Evolutionary conservation across 2,797 vertebrate genomes (phyloP), one percentile per base, ranked within the genome.

Genomic region (Sparus aurata): DNA sequence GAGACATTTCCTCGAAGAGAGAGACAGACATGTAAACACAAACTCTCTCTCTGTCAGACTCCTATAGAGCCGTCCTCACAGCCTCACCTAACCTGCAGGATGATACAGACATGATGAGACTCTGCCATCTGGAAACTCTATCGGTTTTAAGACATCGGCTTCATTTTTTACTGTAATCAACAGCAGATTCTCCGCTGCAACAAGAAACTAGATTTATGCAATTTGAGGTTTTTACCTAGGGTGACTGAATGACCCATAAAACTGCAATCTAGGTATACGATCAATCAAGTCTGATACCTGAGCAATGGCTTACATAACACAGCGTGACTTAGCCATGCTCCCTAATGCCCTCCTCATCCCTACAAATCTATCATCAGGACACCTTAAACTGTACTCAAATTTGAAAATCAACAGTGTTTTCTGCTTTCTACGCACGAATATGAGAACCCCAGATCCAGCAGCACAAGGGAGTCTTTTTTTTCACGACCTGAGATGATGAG

Each of bases 71-170:
- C 74, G 72, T 66, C 54, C 66, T 91, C 30, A 80, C 75, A 85
- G 69, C 45, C 59, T 84, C 38, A 79, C 53, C 85, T 46, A 69
- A 73, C 79, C 54, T 73, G 65, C 72, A 82, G 75, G 75, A 75
- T 63, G 64, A 16, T 4, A 17, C 68, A 77, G 50, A 80, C 46
- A 22, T 52, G 45, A 49, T 63, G 47, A 75, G 49, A 75, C 59
- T 89, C 81, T 87, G 77, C 83, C 88, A 92, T 93, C 91, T 94
- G 91, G 90, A 90, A 93, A 90, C 86, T 79, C 83, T 73, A 87
- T 93, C 85, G 83, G 74, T 85, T 89, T 89, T 83, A 92, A 85
- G 72, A 90, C 58, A 59, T 12, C 4, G 59, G 79, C 69, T 88
- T 89, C 85, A 78, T 87, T 91, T 85, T 38, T 85, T 78, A 89